Evolutionary conservation across 2,113 vertebrate species (phyloP), one percentile per base, ranked within the genome.

Genomic region (Canis aureus): DNA sequence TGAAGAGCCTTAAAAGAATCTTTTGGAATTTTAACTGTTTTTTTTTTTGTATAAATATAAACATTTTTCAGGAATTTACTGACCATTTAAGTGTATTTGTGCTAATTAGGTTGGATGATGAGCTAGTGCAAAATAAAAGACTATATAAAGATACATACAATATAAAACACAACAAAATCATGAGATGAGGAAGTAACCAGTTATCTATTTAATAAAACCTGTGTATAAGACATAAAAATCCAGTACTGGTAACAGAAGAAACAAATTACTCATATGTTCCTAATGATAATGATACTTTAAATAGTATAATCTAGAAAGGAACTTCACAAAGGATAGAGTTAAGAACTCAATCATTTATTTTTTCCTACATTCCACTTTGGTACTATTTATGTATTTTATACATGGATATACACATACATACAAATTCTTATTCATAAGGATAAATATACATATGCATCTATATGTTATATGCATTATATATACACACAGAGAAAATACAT

Each of bases 41-140:
- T 89, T 12, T 38, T 73, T 82, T 29, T 49, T 16, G 27, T 16
- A 51, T 85, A 32, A 71, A 60, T 49, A 49, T n/a, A 32, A 51
- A 53, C 0, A 0, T 15, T 64, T 78, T 79, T 35, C n/a, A 57
- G 17, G 55, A 38, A 49, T 0, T 29, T 2, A 35, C 1, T 38
- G 5, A 51, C 2, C 32, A 2, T n/a, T 55, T 71, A 73, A 27
- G 43, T 79, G 22, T 49, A 43, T 6, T n/a, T 16, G 35, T 29
- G 27, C 27, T 13, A 79, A 27, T 71, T 64, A 49, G 6, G 25
- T 22, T 80, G 15, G 8, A 8, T 38, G 53, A 69, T 29, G 11
- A 6, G 4, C 12, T 8, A 62, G 1, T 73, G 27, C 12, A 91
- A 85, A 79, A 71, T 35, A 38, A 55, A 80, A 53, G 62, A n/a